Evolutionary conservation across 2,113 vertebrate species (phyloP), one percentile per base, ranked within the genome.

Genomic region (Burhinus bistriatus): DNA sequence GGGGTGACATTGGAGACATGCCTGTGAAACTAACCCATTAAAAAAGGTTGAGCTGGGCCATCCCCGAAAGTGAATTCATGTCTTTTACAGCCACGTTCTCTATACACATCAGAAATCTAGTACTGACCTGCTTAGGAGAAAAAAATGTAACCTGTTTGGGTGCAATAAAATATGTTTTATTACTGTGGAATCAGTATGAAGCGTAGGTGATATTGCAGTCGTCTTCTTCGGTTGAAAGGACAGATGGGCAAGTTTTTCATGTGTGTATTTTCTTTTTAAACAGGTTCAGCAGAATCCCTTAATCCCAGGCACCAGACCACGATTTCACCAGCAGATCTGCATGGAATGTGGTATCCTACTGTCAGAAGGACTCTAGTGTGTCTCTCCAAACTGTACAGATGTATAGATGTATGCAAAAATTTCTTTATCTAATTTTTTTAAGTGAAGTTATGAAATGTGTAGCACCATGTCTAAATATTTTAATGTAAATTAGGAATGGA

Each of bases 301-400:
- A 96, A 78, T 94, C 93, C 97, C 52, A 98, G 99, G 78, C 93
- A 97, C 13, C 99, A 99, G 92, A 95, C 97, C 15, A 98, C 98
- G 1, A 96, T 99, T 96, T 99, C 99, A 92, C 99, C 99, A 26
- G 99, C 99, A n/a, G 99, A 99, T 98, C 98, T 99, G 81, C 99
- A 99, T 59, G 99, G 99, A 91, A 99, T 99, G 99, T 99, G 99
- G 99, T 99, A 99, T 96, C 99, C 99, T 6, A 99, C 99, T 10
- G 99, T 99, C 84, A 98, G 99, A 89, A 98, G 99, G 90, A 99
- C 99, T 3, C 98, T 99, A 52, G 99, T 99, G 72, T 99, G 99
- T 95, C 98, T 99, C 96, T 99, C 99, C 96, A 99, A 99, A 89
- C 98, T 99, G 66, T 99, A 99, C 98, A 98, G 99, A 98, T 99